Conservation (phyloP, 2,797 vertebrate species). For the Leptoclinus maculatus region DNA sequence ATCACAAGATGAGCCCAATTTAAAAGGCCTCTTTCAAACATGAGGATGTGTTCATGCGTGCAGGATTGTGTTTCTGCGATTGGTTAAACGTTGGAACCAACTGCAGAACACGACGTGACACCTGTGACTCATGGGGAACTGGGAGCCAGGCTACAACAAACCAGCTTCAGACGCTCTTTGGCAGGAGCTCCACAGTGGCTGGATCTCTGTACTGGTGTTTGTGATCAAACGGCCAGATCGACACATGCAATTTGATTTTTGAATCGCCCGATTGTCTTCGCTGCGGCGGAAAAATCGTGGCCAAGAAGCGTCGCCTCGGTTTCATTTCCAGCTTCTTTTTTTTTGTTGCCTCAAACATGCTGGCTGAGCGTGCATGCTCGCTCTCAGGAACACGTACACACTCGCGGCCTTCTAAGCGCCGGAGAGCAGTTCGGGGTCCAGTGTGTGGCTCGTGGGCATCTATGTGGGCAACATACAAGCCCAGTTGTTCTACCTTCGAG, state of each 20-base stretch:
- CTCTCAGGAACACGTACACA: conserved; percentile 41
- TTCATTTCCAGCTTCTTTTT: conserved; percentile 7
- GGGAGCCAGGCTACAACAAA: background rate
- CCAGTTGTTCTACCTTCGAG: background rate
- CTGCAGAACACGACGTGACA: background rate
- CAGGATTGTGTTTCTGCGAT: background rate
- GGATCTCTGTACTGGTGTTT: conserved; percentile 22
- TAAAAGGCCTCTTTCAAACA: background rate
- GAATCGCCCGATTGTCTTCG: conserved; percentile 1
- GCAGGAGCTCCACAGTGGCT: background rate
- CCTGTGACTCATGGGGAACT: background rate
- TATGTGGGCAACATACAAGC: background rate
- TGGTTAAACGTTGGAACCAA: background rate
- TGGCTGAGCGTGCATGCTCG: conserved; percentile 9
- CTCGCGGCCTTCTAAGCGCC: background rate
- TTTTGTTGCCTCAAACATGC: background rate
- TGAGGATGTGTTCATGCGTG: background rate
- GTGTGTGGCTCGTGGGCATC: background rate
- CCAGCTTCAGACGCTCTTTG: background rate
- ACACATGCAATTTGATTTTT: conserved; percentile 12
- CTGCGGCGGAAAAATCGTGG: background rate
- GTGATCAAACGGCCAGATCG: conserved; percentile 16
- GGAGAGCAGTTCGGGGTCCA: too few species aligned
- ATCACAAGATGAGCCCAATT: background rate
- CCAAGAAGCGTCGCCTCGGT: background rate